Evolutionary conservation across 2,797 vertebrate species (phyloP).

Genomic region (Takifugu rubripes): DNA sequence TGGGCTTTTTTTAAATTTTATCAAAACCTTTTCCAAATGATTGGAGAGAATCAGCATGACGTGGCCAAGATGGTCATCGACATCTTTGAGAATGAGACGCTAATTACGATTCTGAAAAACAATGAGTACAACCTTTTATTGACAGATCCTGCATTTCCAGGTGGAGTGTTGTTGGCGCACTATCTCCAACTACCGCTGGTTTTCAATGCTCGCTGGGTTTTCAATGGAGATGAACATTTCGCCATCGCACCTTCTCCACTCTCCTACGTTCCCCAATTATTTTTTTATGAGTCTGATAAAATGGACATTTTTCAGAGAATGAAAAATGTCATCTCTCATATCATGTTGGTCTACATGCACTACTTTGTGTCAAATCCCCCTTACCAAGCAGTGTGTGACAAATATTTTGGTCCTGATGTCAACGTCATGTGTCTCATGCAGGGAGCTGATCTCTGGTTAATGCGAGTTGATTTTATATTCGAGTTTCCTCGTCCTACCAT

Average conservation of each 20-base stretch:
- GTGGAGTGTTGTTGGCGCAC: slow-evolving; percentile 44
- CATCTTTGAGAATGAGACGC: slow-evolving; percentile 53
- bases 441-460: too few species aligned
- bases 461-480: too few species aligned
- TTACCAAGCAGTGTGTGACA: slow-evolving; percentile 45
- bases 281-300: slow-evolving; percentile 32
- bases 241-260: slow-evolving; percentile 58
- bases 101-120: slow-evolving; percentile 44
- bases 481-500: too few species aligned
- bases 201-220: slow-evolving; percentile 53
- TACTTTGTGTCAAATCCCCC: slow-evolving; percentile 28
- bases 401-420: slow-evolving; percentile 46
- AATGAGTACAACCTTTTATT: slow-evolving; percentile 52
- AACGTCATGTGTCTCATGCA: slow-evolving; percentile 39
- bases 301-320: slow-evolving; percentile 60
- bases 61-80: slow-evolving; percentile 25
- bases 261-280: slow-evolving; percentile 54
- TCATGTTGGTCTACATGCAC: slow-evolving; percentile 43
- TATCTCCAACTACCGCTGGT: slow-evolving; percentile 62
- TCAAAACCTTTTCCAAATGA: slow-evolving; percentile 34
- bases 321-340: slow-evolving; percentile 35
- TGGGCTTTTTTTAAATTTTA: slow-evolving; percentile 44
- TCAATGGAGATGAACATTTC: slow-evolving; percentile 52
- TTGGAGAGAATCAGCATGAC: not conserved
- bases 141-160: slow-evolving; percentile 55